phyloP scores from a whole-genome alignment of 2,888 invertebrate species.

The Pollenia amentaria region DNA sequence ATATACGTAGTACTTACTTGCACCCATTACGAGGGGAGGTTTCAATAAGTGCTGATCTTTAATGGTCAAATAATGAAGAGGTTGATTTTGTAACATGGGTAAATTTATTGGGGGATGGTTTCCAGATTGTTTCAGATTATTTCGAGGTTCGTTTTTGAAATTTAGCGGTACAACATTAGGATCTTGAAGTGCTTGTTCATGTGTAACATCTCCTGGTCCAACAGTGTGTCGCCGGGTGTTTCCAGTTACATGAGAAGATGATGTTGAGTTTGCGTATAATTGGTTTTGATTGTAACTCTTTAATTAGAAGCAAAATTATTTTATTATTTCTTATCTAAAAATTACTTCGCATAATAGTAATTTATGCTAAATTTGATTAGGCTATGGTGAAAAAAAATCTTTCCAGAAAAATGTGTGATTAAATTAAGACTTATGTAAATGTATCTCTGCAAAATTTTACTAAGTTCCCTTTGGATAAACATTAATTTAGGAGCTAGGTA shows the following conservation, averaged over 20 bases:
- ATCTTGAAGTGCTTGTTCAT: conserved; percentile 90
- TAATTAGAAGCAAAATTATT: conserved; percentile 47
- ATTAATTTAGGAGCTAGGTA: no score
- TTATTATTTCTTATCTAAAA: not conserved
- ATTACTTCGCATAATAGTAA: no score
- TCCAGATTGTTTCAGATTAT: conserved; percentile 77
- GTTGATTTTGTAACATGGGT: conserved; percentile 93
- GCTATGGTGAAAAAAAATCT: no score
- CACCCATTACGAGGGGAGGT: conserved; percentile 95
- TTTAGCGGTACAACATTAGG: conserved; percentile 83
- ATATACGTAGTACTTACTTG: conserved; percentile 86
- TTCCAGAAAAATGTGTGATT: no score
- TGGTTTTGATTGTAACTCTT: conserved; percentile 79
- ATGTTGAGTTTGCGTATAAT: conserved; percentile 77
- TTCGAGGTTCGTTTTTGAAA: conserved; percentile 81
- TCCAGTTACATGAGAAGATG: conserved; percentile 76
- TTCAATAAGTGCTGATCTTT: conserved; percentile 97
- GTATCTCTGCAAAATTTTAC: no score
- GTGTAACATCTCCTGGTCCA: conserved; percentile 95
- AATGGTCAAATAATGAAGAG: conserved; percentile 93
- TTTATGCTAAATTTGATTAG: no score
- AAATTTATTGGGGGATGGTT: conserved; percentile 93
- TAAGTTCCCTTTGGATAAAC: no score
- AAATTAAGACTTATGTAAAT: no score
- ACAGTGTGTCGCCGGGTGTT: conserved; percentile 95